Conservation (phyloP, 1,140 invertebrate genomes). For the Colletes latitarsis region DNA sequence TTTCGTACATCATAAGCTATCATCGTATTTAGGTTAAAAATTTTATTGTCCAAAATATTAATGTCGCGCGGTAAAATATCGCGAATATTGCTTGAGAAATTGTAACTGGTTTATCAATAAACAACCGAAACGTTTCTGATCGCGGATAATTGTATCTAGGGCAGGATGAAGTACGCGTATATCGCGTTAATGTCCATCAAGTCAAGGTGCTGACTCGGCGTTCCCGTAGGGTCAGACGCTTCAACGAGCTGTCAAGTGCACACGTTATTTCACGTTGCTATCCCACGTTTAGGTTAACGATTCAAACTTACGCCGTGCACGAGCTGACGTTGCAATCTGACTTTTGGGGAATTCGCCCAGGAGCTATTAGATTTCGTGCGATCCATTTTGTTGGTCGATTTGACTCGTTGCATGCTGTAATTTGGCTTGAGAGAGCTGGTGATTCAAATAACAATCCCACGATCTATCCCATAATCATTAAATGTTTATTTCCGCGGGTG, state of each 20-base stretch:
- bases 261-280: constrained; percentile 47
- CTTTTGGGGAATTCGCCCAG: constrained; percentile 16
- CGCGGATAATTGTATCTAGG: constrained; percentile 61
- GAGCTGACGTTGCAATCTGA: constrained; percentile 28
- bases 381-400: not conserved
- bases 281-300: constrained; percentile 53
- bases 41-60: too few relatives aligned
- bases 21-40: too few relatives aligned
- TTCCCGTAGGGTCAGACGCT: constrained; percentile 43
- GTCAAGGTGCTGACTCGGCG: constrained; percentile 45
- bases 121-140: not conserved
- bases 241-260: constrained; percentile 58
- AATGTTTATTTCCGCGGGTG: too few relatives aligned
- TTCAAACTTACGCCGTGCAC: constrained; percentile 32
- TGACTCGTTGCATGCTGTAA: not conserved
- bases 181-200: constrained; percentile 60
- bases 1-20: too few relatives aligned
- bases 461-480: too few relatives aligned
- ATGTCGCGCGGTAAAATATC: too few relatives aligned
- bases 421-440: too few relatives aligned
- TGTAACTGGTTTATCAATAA: not conserved
- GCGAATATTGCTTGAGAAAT: too few relatives aligned
- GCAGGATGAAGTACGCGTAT: constrained; percentile 47
- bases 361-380: constrained; percentile 15
- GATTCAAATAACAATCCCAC: too few relatives aligned